A percentile compares a stretch with the other conserved stretches of the same genome.
Evolutionary conservation across 2,888 invertebrate species (phyloP).

Genomic region (Busseola fusca): DNA sequence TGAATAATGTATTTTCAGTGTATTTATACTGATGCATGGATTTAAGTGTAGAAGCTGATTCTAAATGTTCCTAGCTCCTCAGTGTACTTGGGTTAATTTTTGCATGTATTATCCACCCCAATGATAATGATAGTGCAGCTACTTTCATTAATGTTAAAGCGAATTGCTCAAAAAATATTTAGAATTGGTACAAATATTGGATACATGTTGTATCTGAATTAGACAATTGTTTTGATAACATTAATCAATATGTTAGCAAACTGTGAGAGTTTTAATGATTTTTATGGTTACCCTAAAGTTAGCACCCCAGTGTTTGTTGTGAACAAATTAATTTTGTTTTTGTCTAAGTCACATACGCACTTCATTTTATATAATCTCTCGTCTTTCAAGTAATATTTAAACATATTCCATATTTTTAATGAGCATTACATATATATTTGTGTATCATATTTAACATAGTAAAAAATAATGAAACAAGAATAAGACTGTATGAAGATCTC

Average conservation of each 20-base stretch:
- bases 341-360: constrained; percentile 80
- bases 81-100: constrained; percentile 74
- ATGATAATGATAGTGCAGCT: constrained; percentile 67
- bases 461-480: constrained; percentile 49
- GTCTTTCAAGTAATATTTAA: constrained; percentile 27
- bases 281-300: constrained; percentile 78
- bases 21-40: constrained; percentile 74
- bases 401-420: constrained; percentile 20
- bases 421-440: constrained; percentile 22
- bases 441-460: constrained; percentile 36
- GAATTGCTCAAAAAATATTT: constrained; percentile 78
- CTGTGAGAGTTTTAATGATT: constrained; percentile 68
- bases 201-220: constrained; percentile 65
- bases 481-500: constrained; percentile 64
- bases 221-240: constrained; percentile 53
- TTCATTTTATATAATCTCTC: constrained; percentile 32
- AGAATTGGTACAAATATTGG: constrained; percentile 74
- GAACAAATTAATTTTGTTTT: constrained; percentile 78
- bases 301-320: constrained; percentile 70
- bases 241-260: constrained; percentile 59
- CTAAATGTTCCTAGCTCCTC: constrained; percentile 80
- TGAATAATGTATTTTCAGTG: constrained; percentile 78
- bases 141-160: constrained; percentile 67
- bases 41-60: constrained; percentile 72
- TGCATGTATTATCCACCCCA: constrained; percentile 70